Evolutionary conservation across 2,797 vertebrate species (phyloP), one percentile per base, ranked within the genome.

Genomic region (Telmatherina bonti): DNA sequence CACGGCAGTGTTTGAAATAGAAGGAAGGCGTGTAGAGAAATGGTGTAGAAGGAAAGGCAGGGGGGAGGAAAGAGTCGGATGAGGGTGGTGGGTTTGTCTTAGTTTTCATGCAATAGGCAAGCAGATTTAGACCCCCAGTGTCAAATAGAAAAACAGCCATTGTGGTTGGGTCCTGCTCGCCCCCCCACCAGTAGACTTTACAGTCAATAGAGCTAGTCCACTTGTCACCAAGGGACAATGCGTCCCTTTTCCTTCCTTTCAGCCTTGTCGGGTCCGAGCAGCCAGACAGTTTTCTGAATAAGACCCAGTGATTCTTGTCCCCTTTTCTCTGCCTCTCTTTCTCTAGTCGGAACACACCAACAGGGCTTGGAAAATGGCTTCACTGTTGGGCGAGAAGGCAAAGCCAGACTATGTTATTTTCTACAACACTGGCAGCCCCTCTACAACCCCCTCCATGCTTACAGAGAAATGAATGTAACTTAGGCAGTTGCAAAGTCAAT

Each of bases 201-300:
- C 93, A 93, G 93, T 94, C 94, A 95, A 95, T 95, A 94, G 94
- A 93, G 88, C 92, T 90, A 92, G 93, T 93, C 89, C 93, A 95
- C 94, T 94, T 95, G 93, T 95, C 94, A 95, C 85, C 38, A 64
- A 76, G 85, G 90, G 85, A 95, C 94, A 95, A 95, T 91, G 92
- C 82, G 26, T 62, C 88, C 83, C 88, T 93, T 92, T 93, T 81
- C 92, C 88, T 91, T 78, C 83, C 84, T 93, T 94, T 93, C 91
- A 94, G 88, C 78, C 85, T 85, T 47, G 84, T 86, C 82, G 86
- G 90, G 91, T 91, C 92, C 85, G 69, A 91, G 90, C 92, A 92
- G 89, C 91, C 92, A 92, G 91, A 92, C 90, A 85, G 82, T 88
- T 88, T 89, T 90, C 85, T 90, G 85, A 93, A 91, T 89, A 85